Evolutionary conservation across 2,797 vertebrate species (phyloP).

Genomic region (Chloroceryle amazona): DNA sequence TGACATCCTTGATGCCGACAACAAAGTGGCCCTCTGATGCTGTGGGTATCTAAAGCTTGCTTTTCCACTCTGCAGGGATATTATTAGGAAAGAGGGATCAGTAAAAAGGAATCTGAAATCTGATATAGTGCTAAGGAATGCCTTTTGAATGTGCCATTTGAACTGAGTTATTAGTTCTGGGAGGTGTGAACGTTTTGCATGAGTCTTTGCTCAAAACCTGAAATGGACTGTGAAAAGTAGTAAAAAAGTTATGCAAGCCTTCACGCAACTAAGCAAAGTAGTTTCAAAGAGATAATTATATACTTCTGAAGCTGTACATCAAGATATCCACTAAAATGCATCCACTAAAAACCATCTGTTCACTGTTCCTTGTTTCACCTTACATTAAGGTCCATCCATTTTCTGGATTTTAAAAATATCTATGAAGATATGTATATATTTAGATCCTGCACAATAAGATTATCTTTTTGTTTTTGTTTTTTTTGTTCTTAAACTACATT

Average conservation of each 20-base stretch:
- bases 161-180: constrained; percentile 30
- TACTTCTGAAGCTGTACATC: neutral
- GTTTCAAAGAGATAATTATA: neutral
- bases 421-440: neutral
- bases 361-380: neutral
- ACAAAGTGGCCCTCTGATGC: neutral
- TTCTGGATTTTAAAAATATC: neutral
- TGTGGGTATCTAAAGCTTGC: neutral
- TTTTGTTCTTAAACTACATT: neutral
- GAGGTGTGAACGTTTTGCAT: constrained; percentile 15
- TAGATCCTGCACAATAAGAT: neutral
- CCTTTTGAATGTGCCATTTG: constrained; percentile 49
- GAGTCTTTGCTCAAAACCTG: constrained; percentile 11
- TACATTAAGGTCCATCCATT: neutral
- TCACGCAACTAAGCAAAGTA: neutral
- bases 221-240: neutral
- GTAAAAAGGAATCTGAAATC: constrained; percentile 63
- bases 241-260: neutral
- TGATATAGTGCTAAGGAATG: constrained; percentile 52
- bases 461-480: neutral
- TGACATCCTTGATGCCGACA: neutral
- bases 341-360: neutral
- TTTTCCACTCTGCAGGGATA: constrained; percentile 20
- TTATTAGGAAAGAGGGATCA: constrained; percentile 57
- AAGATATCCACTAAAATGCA: neutral